phyloP scores from a whole-genome alignment of 2,888 invertebrate genomes.

The Empis livida region DNA sequence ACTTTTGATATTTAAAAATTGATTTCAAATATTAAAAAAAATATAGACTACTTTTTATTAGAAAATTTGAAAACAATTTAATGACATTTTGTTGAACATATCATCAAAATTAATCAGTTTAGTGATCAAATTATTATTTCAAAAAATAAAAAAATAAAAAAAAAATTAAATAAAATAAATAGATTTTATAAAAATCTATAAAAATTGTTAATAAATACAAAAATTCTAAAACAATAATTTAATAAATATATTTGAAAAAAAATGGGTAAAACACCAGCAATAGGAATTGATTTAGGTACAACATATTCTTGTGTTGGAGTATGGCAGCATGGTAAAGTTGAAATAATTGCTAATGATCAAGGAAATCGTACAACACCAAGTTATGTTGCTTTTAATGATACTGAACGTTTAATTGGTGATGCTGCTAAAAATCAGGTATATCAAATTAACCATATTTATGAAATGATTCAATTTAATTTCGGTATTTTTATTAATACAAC shows the following conservation, averaged over 20 bases:
- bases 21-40: too few species aligned
- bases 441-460: not conserved
- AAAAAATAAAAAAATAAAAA: too few species aligned
- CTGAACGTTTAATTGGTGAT: slow-evolving; percentile 72
- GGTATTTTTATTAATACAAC: not conserved
- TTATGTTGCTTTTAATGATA: slow-evolving; percentile 78
- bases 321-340: slow-evolving; percentile 70
- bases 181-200: too few species aligned
- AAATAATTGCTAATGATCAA: slow-evolving; percentile 79
- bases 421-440: slow-evolving; percentile 72
- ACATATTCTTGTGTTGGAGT: slow-evolving; percentile 80
- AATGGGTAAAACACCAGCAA: slow-evolving; percentile 41
- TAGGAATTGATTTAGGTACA: slow-evolving; percentile 77
- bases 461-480: not conserved
- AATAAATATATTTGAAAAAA: slow-evolving; percentile 4
- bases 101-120: too few species aligned
- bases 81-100: too few species aligned
- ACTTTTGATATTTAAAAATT: too few species aligned
- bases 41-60: too few species aligned
- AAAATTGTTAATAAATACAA: too few species aligned
- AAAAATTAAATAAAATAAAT: too few species aligned
- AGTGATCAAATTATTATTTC: too few species aligned
- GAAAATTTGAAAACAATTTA: too few species aligned
- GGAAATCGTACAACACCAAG: slow-evolving; percentile 80
- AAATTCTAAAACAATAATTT: not conserved